phyloP scores from a whole-genome alignment of 1,140 invertebrate species.

The Polypedilum pembai region DNA sequence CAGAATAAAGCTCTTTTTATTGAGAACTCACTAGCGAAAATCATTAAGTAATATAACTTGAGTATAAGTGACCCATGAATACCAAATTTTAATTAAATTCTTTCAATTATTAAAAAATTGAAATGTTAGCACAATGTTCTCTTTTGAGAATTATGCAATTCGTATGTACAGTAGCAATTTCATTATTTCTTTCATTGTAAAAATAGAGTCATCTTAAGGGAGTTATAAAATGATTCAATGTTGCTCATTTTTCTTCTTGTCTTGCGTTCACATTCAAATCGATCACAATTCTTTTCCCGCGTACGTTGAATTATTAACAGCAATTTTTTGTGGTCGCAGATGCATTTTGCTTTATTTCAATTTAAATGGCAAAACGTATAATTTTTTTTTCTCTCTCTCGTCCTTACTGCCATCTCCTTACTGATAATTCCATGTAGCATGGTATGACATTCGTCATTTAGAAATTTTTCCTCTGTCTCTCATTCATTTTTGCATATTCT shows the following conservation, averaged over 20 bases:
- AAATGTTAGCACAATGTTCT: background rate
- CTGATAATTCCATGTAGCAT: background rate
- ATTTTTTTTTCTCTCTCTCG: background rate
- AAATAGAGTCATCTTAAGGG: slow-evolving; percentile 10
- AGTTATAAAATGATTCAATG: slow-evolving; percentile 13
- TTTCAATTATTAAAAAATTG: too few species aligned
- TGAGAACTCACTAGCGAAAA: too few species aligned
- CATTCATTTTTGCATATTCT: too few species aligned
- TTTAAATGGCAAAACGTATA: background rate
- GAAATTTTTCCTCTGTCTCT: background rate
- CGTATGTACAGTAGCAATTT: too few species aligned
- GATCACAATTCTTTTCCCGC: background rate
- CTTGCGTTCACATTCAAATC: background rate
- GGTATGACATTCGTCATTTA: slow-evolving; percentile 12
- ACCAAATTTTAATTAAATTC: too few species aligned
- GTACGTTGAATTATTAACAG: background rate
- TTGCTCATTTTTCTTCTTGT: background rate
- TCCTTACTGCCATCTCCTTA: background rate
- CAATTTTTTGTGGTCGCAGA: background rate
- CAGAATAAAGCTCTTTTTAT: too few species aligned
- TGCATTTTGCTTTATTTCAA: background rate
- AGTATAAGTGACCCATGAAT: too few species aligned
- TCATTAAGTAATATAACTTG: too few species aligned
- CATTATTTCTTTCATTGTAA: background rate
- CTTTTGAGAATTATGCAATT: slow-evolving; percentile 19